Evolutionary conservation across 2,113 vertebrate genomes (phyloP).

Genomic region (Poeciliopsis prolifica): DNA sequence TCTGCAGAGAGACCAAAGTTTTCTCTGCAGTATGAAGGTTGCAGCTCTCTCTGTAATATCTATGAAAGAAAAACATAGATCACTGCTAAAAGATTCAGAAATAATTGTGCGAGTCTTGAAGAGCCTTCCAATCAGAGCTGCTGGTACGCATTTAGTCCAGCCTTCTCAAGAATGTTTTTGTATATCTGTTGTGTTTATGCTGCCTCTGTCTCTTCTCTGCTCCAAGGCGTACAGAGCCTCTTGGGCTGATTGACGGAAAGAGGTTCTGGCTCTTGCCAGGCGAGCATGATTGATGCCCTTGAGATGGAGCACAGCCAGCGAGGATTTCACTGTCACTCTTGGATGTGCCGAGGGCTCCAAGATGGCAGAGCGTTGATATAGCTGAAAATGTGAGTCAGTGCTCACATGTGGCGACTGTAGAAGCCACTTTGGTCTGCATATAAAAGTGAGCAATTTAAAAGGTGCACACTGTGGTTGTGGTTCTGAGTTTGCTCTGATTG

Average conservation of each 20-base stretch:
- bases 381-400: constrained; percentile 33
- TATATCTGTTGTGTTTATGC: constrained; percentile 66
- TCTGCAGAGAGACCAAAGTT: not conserved
- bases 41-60: not conserved
- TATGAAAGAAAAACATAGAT: constrained; percentile 22
- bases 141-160: constrained; percentile 52
- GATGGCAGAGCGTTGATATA: constrained; percentile 41
- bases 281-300: constrained; percentile 63
- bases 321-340: constrained; percentile 62
- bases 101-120: constrained; percentile 50
- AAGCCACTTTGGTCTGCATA: constrained; percentile 25
- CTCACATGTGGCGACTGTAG: constrained; percentile 17
- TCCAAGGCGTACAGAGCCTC: constrained; percentile 42
- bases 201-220: constrained; percentile 41
- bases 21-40: not conserved
- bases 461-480: constrained; percentile 11
- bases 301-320: constrained; percentile 61
- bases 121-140: constrained; percentile 52
- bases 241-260: constrained; percentile 61
- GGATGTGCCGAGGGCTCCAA: constrained; percentile 45
- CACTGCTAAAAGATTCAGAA: constrained; percentile 38
- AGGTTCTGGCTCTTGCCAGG: constrained; percentile 58
- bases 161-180: constrained; percentile 58
- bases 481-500: constrained; percentile 14
- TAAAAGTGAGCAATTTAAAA: constrained; percentile 14